phyloP scores from a whole-genome alignment of 1,140 invertebrate species.

The Magallana angulata region DNA sequence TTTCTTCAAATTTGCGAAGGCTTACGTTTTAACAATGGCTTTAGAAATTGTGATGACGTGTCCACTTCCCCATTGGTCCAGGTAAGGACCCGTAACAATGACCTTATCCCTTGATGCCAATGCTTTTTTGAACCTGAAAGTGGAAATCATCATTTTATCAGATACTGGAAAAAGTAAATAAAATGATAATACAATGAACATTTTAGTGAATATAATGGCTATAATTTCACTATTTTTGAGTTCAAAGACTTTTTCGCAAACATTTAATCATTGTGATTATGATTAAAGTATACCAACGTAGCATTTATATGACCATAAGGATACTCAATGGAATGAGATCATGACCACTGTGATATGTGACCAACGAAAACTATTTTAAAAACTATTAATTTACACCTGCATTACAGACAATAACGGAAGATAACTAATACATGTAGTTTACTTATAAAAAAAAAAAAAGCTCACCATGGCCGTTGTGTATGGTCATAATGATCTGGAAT shows the following conservation, averaged over 20 bases:
- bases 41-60: constrained; percentile 37
- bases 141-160: background rate
- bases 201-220: too few species aligned
- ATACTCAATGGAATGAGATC: too few species aligned
- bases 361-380: background rate
- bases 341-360: too few species aligned
- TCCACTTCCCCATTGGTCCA: constrained; percentile 49
- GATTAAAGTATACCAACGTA: too few species aligned
- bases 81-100: constrained; percentile 48
- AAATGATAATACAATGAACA: too few species aligned
- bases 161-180: too few species aligned
- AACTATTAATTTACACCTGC: background rate
- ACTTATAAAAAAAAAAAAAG: background rate
- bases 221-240: too few species aligned
- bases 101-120: constrained; percentile 44
- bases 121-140: constrained; percentile 49
- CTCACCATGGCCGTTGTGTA: constrained; percentile 50
- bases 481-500: constrained; percentile 58
- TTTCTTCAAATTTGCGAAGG: too few species aligned
- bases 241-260: too few species aligned
- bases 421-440: background rate
- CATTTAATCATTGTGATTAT: too few species aligned
- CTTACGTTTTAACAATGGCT: background rate
- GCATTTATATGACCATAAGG: too few species aligned
- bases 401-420: too few species aligned